Evolutionary conservation across 2,888 invertebrate species (phyloP).

Genomic region (Coelinius sp.): DNA sequence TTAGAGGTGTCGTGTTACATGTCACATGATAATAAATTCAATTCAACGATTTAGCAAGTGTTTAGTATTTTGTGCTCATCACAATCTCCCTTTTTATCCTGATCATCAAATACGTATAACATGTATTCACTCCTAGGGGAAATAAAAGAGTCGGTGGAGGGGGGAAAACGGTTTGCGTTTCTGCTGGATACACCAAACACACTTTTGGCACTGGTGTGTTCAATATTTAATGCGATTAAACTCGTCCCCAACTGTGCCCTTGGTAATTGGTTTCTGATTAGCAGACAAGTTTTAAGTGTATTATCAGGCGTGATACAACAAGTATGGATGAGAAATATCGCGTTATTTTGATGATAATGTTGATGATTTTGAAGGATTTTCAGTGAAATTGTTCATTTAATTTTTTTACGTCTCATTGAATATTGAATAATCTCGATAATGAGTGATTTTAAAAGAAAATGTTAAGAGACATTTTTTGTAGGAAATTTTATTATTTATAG

Average conservation of each 20-base stretch:
- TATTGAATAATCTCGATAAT: too few species aligned
- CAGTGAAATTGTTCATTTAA: too few species aligned
- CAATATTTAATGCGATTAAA: slow-evolving; percentile 70
- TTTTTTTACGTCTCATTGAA: too few species aligned
- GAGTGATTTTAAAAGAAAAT: neutral
- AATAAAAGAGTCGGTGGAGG: slow-evolving; percentile 11
- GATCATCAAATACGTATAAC: neutral
- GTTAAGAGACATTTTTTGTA: too few species aligned
- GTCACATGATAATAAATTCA: neutral
- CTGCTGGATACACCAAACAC: neutral
- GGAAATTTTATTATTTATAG: too few species aligned
- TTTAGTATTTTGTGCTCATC: too few species aligned
- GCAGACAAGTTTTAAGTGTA: slow-evolving; percentile 60
- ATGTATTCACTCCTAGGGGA: slow-evolving; percentile 11
- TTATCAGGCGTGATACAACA: neutral
- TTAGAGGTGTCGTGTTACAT: neutral
- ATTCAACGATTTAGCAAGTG: neutral
- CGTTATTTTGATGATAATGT: slow-evolving; percentile 46
- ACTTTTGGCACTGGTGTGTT: slow-evolving; percentile 52
- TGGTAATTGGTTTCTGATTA: slow-evolving; percentile 70
- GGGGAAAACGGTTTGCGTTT: slow-evolving; percentile 4
- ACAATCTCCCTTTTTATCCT: neutral
- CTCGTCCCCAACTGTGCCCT: slow-evolving; percentile 60
- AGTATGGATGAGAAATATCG: neutral
- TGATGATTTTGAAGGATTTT: slow-evolving; percentile 48